Conservation (phyloP, 2,888 invertebrate genomes). For the Sthenelais limicola region DNA sequence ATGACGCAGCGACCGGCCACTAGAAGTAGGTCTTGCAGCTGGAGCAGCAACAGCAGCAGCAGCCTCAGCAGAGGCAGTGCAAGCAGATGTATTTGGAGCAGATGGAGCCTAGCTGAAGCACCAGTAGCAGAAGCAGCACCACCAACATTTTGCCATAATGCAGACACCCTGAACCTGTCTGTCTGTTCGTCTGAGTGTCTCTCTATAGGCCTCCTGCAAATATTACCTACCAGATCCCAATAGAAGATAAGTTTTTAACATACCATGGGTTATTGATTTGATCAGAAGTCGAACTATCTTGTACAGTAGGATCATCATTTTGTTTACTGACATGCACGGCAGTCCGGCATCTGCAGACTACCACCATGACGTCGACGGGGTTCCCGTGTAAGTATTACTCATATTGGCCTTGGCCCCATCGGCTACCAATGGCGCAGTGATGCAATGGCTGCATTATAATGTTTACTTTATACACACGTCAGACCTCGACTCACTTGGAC, state of each 20-base stretch:
- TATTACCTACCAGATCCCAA: no score
- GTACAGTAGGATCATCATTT: no score
- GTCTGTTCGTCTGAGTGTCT: conserved; percentile 28
- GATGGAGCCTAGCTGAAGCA: conserved; percentile 1
- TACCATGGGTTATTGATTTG: no score
- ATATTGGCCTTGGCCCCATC: neutral
- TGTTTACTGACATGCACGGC: conserved; percentile 1
- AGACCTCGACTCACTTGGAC: no score
- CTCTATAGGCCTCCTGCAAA: no score
- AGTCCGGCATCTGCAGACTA: neutral
- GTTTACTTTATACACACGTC: no score
- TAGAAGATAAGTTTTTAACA: no score
- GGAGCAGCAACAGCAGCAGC: conserved; percentile 15
- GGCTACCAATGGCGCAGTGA: no score
- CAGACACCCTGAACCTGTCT: no score
- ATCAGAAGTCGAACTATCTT: no score
- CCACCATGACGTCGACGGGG: neutral
- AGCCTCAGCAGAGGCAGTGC: neutral
- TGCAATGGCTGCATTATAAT: no score
- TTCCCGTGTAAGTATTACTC: conserved; percentile 1
- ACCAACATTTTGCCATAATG: neutral
- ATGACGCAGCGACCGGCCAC: neutral
- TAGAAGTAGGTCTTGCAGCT: neutral
- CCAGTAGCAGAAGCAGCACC: conserved; percentile 9
- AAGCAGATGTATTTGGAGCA: neutral